Evolutionary conservation across 2,113 vertebrate genomes (phyloP).

Genomic region (Copsychus sechellarum): DNA sequence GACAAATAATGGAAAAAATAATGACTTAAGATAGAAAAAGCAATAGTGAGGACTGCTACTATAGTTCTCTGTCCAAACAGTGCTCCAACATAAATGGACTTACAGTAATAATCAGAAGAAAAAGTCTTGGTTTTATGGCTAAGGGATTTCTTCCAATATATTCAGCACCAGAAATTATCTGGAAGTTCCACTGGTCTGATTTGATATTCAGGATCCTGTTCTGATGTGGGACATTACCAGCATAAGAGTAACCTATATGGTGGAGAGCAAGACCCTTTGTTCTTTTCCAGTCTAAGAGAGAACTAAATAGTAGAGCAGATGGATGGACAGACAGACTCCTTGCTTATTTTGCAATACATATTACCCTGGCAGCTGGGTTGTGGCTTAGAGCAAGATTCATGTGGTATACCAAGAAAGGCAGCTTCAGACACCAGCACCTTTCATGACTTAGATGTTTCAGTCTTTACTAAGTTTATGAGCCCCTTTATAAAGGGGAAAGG

Average conservation of each 20-base stretch:
- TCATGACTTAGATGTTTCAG: neutral
- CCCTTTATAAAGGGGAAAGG: conserved; percentile 7
- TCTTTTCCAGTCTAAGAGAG: neutral
- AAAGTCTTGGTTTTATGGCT: neutral
- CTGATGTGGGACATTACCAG: neutral
- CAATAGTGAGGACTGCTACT: neutral
- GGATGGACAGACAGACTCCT: neutral
- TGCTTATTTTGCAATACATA: neutral
- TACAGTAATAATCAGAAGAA: neutral
- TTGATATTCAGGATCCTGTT: neutral
- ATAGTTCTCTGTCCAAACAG: neutral
- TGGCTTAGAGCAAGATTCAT: neutral
- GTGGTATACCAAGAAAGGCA: neutral
- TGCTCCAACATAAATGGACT: neutral
- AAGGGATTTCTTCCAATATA: neutral
- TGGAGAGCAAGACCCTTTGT: neutral
- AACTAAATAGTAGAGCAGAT: neutral
- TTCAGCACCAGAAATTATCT: neutral
- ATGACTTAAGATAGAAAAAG: neutral
- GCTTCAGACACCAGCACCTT: neutral
- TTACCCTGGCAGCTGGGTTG: neutral
- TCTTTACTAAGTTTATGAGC: neutral
- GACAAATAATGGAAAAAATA: neutral
- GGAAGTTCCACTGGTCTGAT: neutral
- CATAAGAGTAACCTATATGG: neutral